Evolutionary conservation across 1,140 invertebrate genomes (phyloP), one percentile per base, ranked within the genome.

Genomic region (Centruroides vittatus): DNA sequence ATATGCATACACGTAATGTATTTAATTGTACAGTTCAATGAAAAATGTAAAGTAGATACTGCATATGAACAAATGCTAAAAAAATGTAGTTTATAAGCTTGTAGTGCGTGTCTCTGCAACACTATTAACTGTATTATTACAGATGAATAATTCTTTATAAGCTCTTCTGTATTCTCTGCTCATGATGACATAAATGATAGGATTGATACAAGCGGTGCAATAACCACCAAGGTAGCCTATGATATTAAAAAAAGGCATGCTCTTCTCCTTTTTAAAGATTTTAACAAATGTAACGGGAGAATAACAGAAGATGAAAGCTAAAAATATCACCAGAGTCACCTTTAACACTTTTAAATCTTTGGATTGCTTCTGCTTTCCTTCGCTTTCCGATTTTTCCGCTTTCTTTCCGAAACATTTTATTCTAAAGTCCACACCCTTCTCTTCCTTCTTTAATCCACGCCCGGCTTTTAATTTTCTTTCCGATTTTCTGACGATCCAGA

Each of bases 181-280:
- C 70, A 74, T 74, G 0, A 69, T 66, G 0, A 70, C 70, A 61
- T 73, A 91, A 57, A 92, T 89, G n/a, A 92, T 81, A 0, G 89
- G 88, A 73, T 92, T 92, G 61, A 90, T 87, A 69, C 88, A 91
- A 35, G 86, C 86, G 3, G 86, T 88, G 61, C 89, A 71, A 71
- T 89, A 90, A 68, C 89, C 87, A 4, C 89, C 74, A 35, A 90
- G 78, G 65, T 89, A 89, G 0, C 85, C 84, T 34, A 84, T 80
- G 8, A 89, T 13, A 48, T 61, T 64, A 4, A 64, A 35, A 36
- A 58, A 13, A 3, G 62, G 59, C 9, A 53, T 12, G 36, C 61
- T 59, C 35, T 61, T 35, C 41, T 64, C 62, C 8, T 64, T 61
- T 41, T 50, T 58, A 13, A 61, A 58, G 6, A 64, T 64, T 47